Conservation (phyloP, 2,797 vertebrate genomes). For the Micromesistius poutassou region DNA sequence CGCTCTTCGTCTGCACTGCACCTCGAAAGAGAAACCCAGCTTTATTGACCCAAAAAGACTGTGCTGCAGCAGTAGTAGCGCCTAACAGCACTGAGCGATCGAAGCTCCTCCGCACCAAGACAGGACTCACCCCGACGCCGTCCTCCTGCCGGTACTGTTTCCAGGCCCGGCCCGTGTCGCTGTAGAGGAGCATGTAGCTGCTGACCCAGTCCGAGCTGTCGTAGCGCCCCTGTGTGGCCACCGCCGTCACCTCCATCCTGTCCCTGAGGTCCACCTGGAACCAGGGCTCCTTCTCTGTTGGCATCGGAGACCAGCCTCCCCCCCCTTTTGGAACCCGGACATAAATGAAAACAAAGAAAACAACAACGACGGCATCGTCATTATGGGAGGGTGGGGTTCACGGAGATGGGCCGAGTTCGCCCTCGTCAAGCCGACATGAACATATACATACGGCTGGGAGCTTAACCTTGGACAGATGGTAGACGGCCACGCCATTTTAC, state of each 20-base stretch:
- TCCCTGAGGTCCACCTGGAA: constrained; percentile 92
- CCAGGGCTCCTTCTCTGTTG: constrained; percentile 86
- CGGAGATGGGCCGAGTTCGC: neutral
- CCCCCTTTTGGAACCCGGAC: constrained; percentile 72
- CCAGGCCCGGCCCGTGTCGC: constrained; percentile 91
- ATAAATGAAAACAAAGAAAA: neutral
- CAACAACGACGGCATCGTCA: neutral
- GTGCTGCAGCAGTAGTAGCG: neutral
- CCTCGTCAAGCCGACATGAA: neutral
- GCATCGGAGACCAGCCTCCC: constrained; percentile 90
- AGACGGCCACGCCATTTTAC: neutral
- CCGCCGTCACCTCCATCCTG: constrained; percentile 86
- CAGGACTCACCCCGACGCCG: constrained; percentile 83
- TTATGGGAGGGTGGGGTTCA: neutral
- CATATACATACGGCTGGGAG: neutral
- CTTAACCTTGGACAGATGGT: constrained; percentile 8
- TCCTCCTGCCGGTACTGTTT: constrained; percentile 88
- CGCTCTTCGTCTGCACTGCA: neutral
- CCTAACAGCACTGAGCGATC: neutral
- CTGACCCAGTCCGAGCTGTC: constrained; percentile 94
- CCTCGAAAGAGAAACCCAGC: neutral
- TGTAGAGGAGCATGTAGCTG: constrained; percentile 86
- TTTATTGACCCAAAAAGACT: neutral
- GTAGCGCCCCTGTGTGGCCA: constrained; percentile 89
- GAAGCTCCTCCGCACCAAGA: neutral